Conservation (phyloP, 2,113 vertebrate species). For the Oreochromis aureus region DNA sequence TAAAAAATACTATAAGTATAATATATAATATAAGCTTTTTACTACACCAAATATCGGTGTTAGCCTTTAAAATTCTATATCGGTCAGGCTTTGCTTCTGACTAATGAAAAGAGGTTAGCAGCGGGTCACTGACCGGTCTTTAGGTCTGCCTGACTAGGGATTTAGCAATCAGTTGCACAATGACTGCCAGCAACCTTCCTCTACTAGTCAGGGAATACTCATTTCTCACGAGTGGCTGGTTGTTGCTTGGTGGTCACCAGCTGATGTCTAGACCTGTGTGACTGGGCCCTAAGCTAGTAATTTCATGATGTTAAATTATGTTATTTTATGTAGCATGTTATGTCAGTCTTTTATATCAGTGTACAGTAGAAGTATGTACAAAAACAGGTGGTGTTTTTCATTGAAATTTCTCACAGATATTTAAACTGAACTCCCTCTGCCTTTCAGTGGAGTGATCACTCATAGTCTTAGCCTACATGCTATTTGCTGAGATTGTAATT, state of each 20-base stretch:
- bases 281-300: background rate
- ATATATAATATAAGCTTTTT: background rate
- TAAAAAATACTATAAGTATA: background rate
- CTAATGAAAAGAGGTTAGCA: background rate
- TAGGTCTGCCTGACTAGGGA: background rate
- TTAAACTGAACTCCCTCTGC: background rate
- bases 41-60: background rate
- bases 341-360: background rate
- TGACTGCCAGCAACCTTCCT: background rate
- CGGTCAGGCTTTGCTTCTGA: background rate
- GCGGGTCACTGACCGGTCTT: background rate
- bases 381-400: background rate
- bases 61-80: background rate
- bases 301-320: background rate
- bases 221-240: background rate
- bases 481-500: constrained; percentile 24
- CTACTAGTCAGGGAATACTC: background rate
- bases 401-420: background rate
- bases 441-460: background rate
- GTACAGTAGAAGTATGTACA: background rate
- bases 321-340: background rate
- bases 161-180: background rate
- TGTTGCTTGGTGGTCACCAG: background rate
- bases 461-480: background rate
- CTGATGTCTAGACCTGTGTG: background rate